A percentile compares a stretch with the other conserved stretches of the same genome.
Evolutionary conservation across 2,113 vertebrate species (phyloP).

Genomic region (Girardinichthys multiradiatus): DNA sequence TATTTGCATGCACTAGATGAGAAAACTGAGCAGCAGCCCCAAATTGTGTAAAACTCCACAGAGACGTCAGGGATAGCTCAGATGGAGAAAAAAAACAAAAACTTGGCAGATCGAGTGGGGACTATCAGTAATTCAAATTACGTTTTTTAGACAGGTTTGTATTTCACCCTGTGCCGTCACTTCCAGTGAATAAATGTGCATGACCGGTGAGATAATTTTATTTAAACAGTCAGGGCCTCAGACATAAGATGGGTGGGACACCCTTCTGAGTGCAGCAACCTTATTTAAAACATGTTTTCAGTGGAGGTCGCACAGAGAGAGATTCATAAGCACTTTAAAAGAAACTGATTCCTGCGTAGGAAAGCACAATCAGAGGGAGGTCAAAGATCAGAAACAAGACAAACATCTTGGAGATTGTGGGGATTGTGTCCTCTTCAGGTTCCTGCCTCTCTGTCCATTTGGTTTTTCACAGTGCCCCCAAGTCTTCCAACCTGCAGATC

Average conservation of each 20-base stretch:
- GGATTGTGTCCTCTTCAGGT: slow-evolving; percentile 12
- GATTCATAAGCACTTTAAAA: slow-evolving; percentile 28
- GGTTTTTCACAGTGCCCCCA: too few species aligned
- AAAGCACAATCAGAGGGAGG: slow-evolving; percentile 14
- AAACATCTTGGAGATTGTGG: slow-evolving; percentile 19
- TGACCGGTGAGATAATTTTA: slow-evolving; percentile 47
- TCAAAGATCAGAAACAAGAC: slow-evolving; percentile 31
- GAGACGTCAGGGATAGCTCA: slow-evolving; percentile 14
- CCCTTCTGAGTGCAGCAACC: slow-evolving; percentile 18
- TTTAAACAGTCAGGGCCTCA: slow-evolving; percentile 21
- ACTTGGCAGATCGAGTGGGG: slow-evolving; percentile 29
- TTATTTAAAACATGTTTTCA: slow-evolving; percentile 26
- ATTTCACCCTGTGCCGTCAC: slow-evolving; percentile 52
- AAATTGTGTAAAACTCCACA: slow-evolving; percentile 14
- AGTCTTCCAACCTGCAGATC: slow-evolving; percentile 4
- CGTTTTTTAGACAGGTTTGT: slow-evolving; percentile 51
- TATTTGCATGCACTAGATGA: too few species aligned
- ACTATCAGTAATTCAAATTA: slow-evolving; percentile 26
- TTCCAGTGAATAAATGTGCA: slow-evolving; percentile 62
- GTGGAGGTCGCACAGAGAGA: slow-evolving; percentile 17
- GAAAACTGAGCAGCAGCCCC: background rate
- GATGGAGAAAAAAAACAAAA: background rate
- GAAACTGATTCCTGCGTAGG: slow-evolving; percentile 19
- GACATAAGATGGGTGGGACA: slow-evolving; percentile 21
- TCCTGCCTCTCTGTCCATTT: slow-evolving; percentile 5